Conservation (phyloP, 2,888 invertebrate species). For the Trissoscelio sp. region DNA sequence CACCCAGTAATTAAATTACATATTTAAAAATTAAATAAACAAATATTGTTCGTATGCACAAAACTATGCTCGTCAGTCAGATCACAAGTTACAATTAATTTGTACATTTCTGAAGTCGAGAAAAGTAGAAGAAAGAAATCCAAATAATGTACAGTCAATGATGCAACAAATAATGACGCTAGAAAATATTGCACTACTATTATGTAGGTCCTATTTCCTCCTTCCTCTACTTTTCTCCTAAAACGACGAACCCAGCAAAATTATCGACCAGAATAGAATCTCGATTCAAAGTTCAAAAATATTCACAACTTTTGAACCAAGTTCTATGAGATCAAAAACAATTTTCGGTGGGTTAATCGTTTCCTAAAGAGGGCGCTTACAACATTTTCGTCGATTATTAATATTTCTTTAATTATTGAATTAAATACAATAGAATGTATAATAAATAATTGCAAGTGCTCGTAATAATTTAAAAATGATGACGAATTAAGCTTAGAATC, state of each 20-base stretch:
- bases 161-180: neutral
- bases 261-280: neutral
- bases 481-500: too few species aligned
- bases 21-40: slow-evolving; percentile 14
- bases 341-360: too few species aligned
- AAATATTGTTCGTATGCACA: neutral
- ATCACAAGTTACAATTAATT: slow-evolving; percentile 54
- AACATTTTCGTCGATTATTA: too few species aligned
- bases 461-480: too few species aligned
- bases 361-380: too few species aligned
- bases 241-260: neutral
- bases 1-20: slow-evolving; percentile 10
- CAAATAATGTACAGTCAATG: neutral
- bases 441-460: too few species aligned
- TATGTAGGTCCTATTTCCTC: neutral
- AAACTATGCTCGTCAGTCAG: slow-evolving; percentile 3
- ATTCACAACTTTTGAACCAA: too few species aligned
- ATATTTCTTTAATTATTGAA: too few species aligned
- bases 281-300: neutral
- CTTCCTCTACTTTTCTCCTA: slow-evolving; percentile 24
- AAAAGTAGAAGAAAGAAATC: slow-evolving; percentile 35
- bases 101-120: slow-evolving; percentile 38
- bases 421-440: too few species aligned
- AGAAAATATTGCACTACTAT: slow-evolving; percentile 19
- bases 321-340: too few species aligned